Conservation (phyloP, 2,113 vertebrate species). For the Ammodramus savannarum region DNA sequence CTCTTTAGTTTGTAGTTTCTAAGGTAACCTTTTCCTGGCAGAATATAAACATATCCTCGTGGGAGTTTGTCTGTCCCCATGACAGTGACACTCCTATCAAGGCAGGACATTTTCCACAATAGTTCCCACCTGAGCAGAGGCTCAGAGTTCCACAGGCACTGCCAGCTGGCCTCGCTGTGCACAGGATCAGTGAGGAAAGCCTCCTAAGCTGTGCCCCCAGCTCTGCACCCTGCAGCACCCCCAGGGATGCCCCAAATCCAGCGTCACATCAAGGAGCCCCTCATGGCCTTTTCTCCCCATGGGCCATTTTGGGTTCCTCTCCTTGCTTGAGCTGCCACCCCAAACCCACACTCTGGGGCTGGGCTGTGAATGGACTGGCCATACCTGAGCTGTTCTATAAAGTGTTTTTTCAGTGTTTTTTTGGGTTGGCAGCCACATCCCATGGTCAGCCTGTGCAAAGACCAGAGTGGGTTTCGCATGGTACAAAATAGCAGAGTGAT, state of each 20-base stretch:
- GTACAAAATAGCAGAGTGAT: neutral
- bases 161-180: neutral
- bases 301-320: neutral
- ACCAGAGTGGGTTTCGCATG: neutral
- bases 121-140: neutral
- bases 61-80: neutral
- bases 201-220: neutral
- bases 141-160: neutral
- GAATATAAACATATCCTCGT: neutral
- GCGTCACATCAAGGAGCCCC: neutral
- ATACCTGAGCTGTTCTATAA: neutral
- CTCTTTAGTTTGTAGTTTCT: neutral
- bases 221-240: neutral
- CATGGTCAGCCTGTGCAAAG: fast-evolving
- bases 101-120: neutral
- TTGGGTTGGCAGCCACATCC: neutral
- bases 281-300: fast-evolving
- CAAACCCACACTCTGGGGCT: neutral
- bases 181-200: neutral
- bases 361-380: neutral
- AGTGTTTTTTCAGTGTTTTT: neutral
- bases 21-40: neutral
- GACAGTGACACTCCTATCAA: neutral
- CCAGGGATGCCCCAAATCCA: neutral
- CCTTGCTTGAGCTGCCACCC: neutral